Evolutionary conservation across 2,113 vertebrate species (phyloP).

Genomic region (Rhynchomys soricoides): DNA sequence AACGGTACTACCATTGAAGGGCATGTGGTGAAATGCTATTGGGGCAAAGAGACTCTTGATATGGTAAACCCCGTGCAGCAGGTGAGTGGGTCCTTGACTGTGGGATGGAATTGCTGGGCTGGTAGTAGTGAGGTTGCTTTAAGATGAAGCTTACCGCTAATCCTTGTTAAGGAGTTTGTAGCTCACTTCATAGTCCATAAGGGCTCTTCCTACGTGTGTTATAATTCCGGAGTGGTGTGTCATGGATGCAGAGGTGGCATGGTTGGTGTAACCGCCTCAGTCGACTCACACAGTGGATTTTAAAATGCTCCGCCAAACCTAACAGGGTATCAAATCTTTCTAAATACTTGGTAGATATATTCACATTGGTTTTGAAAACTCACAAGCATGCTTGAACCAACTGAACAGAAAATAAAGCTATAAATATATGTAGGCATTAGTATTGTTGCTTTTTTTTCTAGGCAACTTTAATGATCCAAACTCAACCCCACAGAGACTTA

Average conservation of each 20-base stretch:
- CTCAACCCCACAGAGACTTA: constrained; percentile 54
- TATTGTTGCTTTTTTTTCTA: constrained; percentile 50
- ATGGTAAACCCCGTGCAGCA: constrained; percentile 95
- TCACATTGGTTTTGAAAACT: constrained; percentile 64
- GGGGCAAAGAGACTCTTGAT: constrained; percentile 98
- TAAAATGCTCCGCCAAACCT: constrained; percentile 73
- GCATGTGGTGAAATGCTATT: constrained; percentile 97
- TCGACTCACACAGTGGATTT: constrained; percentile 54
- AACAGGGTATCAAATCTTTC: constrained; percentile 67
- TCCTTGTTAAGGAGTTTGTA: constrained; percentile 63
- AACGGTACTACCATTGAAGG: constrained; percentile 97
- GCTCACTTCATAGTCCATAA: constrained; percentile 55
- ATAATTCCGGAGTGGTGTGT: background rate
- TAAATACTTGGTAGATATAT: constrained; percentile 72
- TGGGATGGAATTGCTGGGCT: background rate
- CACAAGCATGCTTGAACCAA: constrained; percentile 60
- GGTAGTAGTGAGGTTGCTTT: constrained; percentile 18
- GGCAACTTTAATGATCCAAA: constrained; percentile 56
- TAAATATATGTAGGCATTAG: constrained; percentile 47
- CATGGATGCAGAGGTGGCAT: background rate
- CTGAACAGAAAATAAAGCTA: constrained; percentile 54
- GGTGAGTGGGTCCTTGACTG: constrained; percentile 81
- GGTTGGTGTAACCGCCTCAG: background rate
- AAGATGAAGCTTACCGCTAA: background rate
- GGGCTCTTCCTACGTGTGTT: constrained; percentile 65